Percentiles rank a stretch among this genome's conserved stretches.
phyloP scores from a whole-genome alignment of 2,797 vertebrate species.

The Sarcoramphus papa region DNA sequence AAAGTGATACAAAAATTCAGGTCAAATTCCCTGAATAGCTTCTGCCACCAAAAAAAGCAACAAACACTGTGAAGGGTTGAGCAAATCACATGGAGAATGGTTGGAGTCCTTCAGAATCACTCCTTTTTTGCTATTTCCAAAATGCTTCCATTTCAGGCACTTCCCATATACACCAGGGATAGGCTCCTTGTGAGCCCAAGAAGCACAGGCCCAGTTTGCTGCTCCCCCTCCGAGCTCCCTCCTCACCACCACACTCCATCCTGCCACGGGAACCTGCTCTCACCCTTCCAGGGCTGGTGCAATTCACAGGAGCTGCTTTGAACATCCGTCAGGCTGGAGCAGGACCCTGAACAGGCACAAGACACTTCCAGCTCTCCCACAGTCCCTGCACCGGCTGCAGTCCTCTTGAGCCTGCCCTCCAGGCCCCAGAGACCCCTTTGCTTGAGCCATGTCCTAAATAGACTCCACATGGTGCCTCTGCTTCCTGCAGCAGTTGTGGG shows the following conservation, averaged over 20 bases:
- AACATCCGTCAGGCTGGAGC: fast-evolving
- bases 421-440: neutral
- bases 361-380: neutral
- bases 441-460: fast-evolving
- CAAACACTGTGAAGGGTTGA: neutral
- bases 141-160: neutral
- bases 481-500: neutral
- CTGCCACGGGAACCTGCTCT: neutral
- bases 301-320: neutral
- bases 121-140: neutral
- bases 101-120: neutral
- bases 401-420: too few species aligned
- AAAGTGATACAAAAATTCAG: conserved; percentile 6
- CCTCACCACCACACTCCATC: neutral
- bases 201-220: neutral
- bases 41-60: neutral
- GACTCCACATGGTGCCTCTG: neutral
- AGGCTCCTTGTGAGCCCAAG: neutral
- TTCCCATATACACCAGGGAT: neutral
- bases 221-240: neutral
- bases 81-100: neutral
- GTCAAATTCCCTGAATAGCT: conserved; percentile 18
- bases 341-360: neutral
- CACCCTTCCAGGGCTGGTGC: neutral
- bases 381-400: neutral